phyloP scores from a whole-genome alignment of 2,888 invertebrate species.

The Thyatira batis region DNA sequence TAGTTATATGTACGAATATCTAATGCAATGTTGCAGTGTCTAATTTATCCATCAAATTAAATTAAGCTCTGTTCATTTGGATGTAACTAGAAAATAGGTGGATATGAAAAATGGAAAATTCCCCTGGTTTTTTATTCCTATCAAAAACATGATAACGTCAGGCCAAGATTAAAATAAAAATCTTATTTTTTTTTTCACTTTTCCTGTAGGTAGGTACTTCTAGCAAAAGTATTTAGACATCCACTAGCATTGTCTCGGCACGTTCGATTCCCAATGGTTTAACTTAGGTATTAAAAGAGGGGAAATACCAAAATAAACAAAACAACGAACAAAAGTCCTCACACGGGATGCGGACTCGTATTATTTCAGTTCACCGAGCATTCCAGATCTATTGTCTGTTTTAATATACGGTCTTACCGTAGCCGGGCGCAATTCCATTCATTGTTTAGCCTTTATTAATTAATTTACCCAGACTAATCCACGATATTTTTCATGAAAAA shows the following conservation, averaged over 20 bases:
- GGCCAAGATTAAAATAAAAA: no score
- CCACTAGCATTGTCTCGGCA: neutral
- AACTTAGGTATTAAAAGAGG: conserved; percentile 19
- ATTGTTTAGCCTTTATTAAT: conserved; percentile 51
- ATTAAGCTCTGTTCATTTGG: no score
- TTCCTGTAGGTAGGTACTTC: no score
- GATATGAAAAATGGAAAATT: no score
- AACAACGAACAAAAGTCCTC: conserved; percentile 13
- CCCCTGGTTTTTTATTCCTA: no score
- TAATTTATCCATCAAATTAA: no score
- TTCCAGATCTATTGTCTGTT: conserved; percentile 35
- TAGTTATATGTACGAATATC: no score
- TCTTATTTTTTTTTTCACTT: no score
- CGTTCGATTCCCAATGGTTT: conserved; percentile 3
- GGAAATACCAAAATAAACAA: conserved; percentile 1
- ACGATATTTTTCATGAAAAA: conserved; percentile 34
- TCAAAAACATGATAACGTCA: no score
- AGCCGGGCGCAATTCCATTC: conserved; percentile 32
- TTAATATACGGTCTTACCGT: conserved; percentile 45
- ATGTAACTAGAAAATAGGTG: no score
- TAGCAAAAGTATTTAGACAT: neutral
- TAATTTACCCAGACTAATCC: conserved; percentile 50
- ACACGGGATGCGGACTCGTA: conserved; percentile 25
- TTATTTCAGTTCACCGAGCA: conserved; percentile 40
- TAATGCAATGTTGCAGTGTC: no score